Conservation (phyloP, 2,113 vertebrate species). For the Anoplopoma fimbria region DNA sequence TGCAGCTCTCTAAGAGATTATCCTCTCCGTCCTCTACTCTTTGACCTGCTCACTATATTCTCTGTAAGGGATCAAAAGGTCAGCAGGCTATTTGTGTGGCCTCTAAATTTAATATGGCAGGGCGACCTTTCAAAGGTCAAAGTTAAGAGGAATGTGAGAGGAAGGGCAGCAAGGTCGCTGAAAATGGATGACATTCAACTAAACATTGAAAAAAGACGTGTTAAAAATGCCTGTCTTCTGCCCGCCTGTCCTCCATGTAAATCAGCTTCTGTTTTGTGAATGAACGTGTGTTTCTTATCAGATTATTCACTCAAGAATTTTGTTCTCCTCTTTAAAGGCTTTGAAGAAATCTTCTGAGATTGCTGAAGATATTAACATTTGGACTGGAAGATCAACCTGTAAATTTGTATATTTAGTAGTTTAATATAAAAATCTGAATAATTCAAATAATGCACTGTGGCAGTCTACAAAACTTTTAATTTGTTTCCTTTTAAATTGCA, state of each 20-base stretch:
- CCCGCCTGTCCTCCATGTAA: conserved; percentile 24
- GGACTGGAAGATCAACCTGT: background rate
- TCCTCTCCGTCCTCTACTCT: conserved; percentile 46
- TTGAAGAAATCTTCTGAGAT: conserved; percentile 27
- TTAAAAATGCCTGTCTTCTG: background rate
- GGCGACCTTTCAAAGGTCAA: conserved; percentile 44
- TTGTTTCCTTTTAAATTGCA: background rate
- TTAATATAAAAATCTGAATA: background rate
- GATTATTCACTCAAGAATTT: conserved; percentile 34
- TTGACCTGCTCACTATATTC: conserved; percentile 47
- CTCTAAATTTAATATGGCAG: conserved; percentile 27
- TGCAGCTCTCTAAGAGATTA: conserved; percentile 50
- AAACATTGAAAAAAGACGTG: background rate
- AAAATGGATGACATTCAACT: conserved; percentile 5
- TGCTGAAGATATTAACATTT: background rate
- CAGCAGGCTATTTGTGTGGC: conserved; percentile 53
- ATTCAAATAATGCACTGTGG: background rate
- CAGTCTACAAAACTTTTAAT: background rate
- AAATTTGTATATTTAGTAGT: background rate
- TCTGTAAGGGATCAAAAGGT: conserved; percentile 55
- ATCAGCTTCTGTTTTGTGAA: conserved; percentile 34
- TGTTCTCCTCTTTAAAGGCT: conserved; percentile 32
- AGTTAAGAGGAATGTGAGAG: conserved; percentile 17
- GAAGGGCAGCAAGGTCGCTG: background rate
- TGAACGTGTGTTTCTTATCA: conserved; percentile 39